Evolutionary conservation across 2,113 vertebrate species (phyloP).

Genomic region (Etheostoma spectabile): DNA sequence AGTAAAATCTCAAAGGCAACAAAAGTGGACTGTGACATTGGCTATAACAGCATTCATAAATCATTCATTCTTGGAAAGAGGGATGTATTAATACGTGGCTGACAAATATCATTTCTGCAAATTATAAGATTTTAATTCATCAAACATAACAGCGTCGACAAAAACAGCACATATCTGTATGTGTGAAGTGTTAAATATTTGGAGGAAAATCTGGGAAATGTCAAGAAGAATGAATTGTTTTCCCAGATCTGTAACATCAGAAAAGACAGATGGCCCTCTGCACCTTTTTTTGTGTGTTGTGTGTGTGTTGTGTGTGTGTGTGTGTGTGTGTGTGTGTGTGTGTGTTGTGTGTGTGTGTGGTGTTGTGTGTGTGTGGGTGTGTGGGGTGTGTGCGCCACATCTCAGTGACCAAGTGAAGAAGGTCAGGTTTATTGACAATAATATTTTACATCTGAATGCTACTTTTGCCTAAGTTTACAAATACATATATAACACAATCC

Average conservation of each 20-base stretch:
- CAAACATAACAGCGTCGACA: not conserved
- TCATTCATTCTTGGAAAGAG: conserved; percentile 64
- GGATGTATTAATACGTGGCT: conserved; percentile 53
- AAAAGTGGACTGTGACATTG: conserved; percentile 80
- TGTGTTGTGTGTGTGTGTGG: conserved; percentile 38
- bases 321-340: conserved; percentile 38
- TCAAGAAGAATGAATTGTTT: conserved; percentile 72
- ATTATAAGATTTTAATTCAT: conserved; percentile 36
- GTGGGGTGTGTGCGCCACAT: conserved; percentile 17
- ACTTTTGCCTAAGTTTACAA: not conserved
- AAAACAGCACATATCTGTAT: conserved; percentile 18
- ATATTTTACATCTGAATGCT: conserved; percentile 36
- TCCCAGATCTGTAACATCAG: conserved; percentile 67
- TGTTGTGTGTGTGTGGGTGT: conserved; percentile 34
- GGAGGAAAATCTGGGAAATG: conserved; percentile 67
- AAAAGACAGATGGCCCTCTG: conserved; percentile 79
- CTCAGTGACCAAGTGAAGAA: conserved; percentile 15
- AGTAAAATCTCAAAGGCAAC: conserved; percentile 83
- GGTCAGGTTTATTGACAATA: conserved; percentile 33
- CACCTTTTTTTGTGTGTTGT: conserved; percentile 55
- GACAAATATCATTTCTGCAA: conserved; percentile 51
- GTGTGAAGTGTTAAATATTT: conserved; percentile 26
- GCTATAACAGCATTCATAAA: conserved; percentile 78
- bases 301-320: conserved; percentile 42
- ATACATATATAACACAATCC: conserved; percentile 8